phyloP scores from a whole-genome alignment of 2,888 invertebrate genomes.

The Listrodromus nycthemerus region DNA sequence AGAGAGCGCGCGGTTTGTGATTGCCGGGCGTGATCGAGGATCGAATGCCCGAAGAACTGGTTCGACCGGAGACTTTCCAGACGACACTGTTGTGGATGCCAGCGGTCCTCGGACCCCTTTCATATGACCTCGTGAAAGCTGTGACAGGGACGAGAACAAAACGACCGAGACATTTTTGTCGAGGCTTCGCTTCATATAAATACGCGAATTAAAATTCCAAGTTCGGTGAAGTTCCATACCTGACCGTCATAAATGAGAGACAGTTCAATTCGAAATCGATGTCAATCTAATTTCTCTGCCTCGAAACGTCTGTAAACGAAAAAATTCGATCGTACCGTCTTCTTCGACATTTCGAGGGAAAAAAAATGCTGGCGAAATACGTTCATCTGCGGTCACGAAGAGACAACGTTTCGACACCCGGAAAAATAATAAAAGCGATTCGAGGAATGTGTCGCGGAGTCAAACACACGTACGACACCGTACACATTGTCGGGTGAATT shows the following conservation, averaged over 20 bases:
- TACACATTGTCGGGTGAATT: slow-evolving; percentile 31
- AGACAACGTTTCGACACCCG: slow-evolving; percentile 12
- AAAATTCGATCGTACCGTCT: too few relatives aligned
- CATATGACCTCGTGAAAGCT: slow-evolving; percentile 1
- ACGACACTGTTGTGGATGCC: slow-evolving; percentile 52
- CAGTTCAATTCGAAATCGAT: not conserved
- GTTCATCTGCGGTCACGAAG: slow-evolving; percentile 46
- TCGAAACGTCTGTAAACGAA: too few relatives aligned
- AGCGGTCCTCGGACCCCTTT: slow-evolving; percentile 28
- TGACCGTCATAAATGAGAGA: not conserved
- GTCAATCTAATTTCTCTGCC: not conserved
- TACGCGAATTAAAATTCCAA: not conserved
- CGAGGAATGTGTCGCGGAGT: not conserved
- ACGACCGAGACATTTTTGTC: slow-evolving; percentile 6
- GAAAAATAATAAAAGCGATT: slow-evolving; percentile 28
- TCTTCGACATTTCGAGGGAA: not conserved
- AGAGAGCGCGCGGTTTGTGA: slow-evolving; percentile 19
- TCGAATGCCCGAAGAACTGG: slow-evolving; percentile 63
- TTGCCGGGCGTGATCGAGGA: slow-evolving; percentile 61
- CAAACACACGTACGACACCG: slow-evolving; percentile 32
- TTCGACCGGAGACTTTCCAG: slow-evolving; percentile 56
- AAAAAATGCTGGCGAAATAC: not conserved
- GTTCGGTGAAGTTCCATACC: not conserved
- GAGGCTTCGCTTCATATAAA: not conserved
- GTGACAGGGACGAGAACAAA: slow-evolving; percentile 20